Evolutionary conservation across 2,797 vertebrate genomes (phyloP).

Genomic region (Anabas testudineus): DNA sequence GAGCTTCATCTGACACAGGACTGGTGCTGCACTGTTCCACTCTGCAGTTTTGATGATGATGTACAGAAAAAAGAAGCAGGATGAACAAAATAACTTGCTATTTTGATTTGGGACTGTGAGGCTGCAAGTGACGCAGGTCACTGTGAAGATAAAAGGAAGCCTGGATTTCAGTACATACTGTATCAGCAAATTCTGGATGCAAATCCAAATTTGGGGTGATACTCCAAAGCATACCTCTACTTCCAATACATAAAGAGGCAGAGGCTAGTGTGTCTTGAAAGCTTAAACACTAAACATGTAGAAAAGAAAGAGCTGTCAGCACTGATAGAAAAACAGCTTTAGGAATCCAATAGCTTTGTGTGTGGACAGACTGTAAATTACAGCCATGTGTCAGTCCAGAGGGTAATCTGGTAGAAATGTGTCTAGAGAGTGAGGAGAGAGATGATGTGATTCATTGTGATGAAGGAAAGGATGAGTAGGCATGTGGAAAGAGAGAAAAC

Average conservation of each 20-base stretch:
- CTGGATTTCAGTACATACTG: no score
- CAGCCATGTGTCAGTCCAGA: slow-evolving; percentile 38
- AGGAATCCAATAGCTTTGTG: slow-evolving; percentile 43
- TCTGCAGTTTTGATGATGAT: neutral
- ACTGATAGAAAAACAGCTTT: slow-evolving; percentile 60
- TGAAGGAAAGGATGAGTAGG: neutral
- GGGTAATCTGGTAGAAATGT: slow-evolving; percentile 58
- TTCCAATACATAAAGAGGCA: no score
- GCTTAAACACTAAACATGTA: neutral
- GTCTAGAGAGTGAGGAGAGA: slow-evolving; percentile 48
- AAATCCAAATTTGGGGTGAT: no score
- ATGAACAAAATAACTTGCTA: no score
- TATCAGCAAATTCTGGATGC: no score
- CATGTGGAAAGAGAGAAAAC: slow-evolving; percentile 26
- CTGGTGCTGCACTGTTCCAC: neutral
- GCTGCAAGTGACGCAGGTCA: no score
- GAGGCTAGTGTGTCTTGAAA: neutral
- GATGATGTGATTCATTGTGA: neutral
- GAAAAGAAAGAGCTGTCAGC: slow-evolving; percentile 13
- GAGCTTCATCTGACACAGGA: neutral
- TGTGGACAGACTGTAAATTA: slow-evolving; percentile 49
- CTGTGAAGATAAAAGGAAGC: no score
- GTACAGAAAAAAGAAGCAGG: no score
- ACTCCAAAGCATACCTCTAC: no score
- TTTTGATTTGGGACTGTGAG: no score